Conservation (phyloP, 2,888 invertebrate species). For the Halictus quadricinctus region DNA sequence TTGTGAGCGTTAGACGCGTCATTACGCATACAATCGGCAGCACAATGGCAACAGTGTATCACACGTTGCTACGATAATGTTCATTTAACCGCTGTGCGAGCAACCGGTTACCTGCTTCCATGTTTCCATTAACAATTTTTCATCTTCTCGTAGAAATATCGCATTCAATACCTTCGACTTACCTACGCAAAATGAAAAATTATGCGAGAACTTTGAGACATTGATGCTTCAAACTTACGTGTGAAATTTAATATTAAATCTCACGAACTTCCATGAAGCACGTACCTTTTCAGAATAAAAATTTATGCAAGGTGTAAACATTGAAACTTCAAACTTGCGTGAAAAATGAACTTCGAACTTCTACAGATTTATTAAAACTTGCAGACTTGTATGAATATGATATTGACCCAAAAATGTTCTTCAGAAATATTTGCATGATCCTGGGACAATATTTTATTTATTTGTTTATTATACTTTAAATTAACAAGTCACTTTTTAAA, state of each 20-base stretch:
- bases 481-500: too few species aligned
- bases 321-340: too few species aligned
- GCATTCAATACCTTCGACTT: not conserved
- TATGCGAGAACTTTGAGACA: not conserved
- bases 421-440: too few species aligned
- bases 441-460: too few species aligned
- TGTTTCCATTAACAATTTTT: not conserved
- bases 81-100: not conserved
- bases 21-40: not conserved
- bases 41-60: not conserved
- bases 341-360: too few species aligned
- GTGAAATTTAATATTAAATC: not conserved
- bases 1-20: constrained; percentile 1
- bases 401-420: too few species aligned
- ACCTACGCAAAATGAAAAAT: not conserved
- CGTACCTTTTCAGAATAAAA: not conserved
- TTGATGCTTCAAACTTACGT: not conserved
- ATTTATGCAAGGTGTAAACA: not conserved
- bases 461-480: too few species aligned
- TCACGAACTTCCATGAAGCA: not conserved
- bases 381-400: too few species aligned
- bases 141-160: not conserved
- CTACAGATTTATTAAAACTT: too few species aligned
- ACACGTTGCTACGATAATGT: not conserved
- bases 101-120: not conserved